Conservation (phyloP, 92 coral and sea anemone species). For the Bergia puertoricense region DNA sequence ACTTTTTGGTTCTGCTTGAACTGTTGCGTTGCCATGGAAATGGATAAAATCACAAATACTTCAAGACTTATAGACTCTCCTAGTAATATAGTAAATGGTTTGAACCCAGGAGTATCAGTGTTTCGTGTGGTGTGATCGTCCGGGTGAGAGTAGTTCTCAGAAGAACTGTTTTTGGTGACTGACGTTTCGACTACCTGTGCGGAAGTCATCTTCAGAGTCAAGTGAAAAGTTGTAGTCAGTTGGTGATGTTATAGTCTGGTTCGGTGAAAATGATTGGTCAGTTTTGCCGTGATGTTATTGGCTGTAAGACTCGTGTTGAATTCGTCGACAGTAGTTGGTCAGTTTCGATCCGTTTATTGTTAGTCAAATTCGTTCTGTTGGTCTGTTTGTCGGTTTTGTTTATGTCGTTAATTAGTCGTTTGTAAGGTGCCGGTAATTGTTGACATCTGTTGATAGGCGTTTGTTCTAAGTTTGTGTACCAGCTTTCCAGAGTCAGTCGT, state of each 20-base stretch:
- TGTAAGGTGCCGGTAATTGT: constrained; percentile 11
- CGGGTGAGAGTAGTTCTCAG: constrained; percentile 15
- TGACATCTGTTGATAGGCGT: constrained; percentile 3
- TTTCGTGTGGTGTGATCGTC: constrained; percentile 12
- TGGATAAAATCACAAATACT: too few species aligned
- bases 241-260: neutral
- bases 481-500: constrained; percentile 28
- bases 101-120: constrained; percentile 31
- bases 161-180: constrained; percentile 14
- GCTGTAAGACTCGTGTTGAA: neutral
- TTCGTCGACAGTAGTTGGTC: constrained; percentile 18
- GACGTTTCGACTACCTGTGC: constrained; percentile 9
- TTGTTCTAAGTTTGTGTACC: constrained; percentile 34
- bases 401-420: constrained; percentile 22
- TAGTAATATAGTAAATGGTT: constrained; percentile 2
- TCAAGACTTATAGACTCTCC: too few species aligned
- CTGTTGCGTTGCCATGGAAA: too few species aligned
- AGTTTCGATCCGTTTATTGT: neutral
- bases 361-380: too few species aligned
- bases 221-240: neutral
- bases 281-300: neutral
- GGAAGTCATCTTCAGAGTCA: too few species aligned
- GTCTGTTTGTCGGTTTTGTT: constrained; percentile 10
- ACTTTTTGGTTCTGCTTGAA: too few species aligned
- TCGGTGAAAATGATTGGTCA: too few species aligned